A percentile compares a stretch with the other conserved stretches of the same genome.
Conservation (phyloP, 2,113 vertebrate species). For the Nothobranchius kuhntae region DNA sequence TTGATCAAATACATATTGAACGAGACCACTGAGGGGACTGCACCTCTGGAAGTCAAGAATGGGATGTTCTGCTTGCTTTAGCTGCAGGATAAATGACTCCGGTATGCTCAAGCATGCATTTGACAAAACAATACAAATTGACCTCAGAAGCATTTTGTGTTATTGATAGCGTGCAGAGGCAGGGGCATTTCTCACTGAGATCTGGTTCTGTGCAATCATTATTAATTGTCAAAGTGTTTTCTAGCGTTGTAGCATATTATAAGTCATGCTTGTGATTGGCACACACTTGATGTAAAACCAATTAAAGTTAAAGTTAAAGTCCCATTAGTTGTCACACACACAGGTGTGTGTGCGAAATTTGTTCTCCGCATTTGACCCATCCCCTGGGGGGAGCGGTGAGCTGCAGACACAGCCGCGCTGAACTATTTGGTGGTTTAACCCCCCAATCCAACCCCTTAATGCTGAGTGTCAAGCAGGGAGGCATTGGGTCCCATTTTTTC, state of each 20-base stretch:
- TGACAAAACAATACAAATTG: slow-evolving; percentile 53
- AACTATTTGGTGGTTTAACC: no score
- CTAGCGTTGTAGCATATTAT: slow-evolving; percentile 10
- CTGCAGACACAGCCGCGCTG: no score
- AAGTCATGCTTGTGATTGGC: slow-evolving; percentile 21
- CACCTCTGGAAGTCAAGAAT: slow-evolving; percentile 36
- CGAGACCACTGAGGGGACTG: slow-evolving; percentile 53
- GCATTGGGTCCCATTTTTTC: no score
- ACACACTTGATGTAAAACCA: slow-evolving; percentile 25
- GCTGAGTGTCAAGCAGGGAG: no score
- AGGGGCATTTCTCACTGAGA: slow-evolving; percentile 45
- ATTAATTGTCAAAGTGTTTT: slow-evolving; percentile 43
- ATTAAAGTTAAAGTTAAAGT: not conserved
- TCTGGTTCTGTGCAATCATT: slow-evolving; percentile 10
- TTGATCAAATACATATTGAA: slow-evolving; percentile 75
- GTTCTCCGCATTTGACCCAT: no score
- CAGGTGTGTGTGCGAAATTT: no score
- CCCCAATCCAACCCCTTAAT: no score
- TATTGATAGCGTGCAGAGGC: slow-evolving; percentile 24
- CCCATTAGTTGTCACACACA: no score
- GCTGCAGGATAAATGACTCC: slow-evolving; percentile 53
- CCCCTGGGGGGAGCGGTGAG: no score
- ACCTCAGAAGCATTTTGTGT: slow-evolving; percentile 53
- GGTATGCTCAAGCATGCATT: slow-evolving; percentile 29
- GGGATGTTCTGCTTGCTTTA: slow-evolving; percentile 24